Percentiles rank a stretch among this genome's conserved stretches.
These are phyloP conservation scores for Sebastes taczanowskii DNA, from an alignment of 2,797 vertebrate species.

Conservation along the genomic window DNA sequence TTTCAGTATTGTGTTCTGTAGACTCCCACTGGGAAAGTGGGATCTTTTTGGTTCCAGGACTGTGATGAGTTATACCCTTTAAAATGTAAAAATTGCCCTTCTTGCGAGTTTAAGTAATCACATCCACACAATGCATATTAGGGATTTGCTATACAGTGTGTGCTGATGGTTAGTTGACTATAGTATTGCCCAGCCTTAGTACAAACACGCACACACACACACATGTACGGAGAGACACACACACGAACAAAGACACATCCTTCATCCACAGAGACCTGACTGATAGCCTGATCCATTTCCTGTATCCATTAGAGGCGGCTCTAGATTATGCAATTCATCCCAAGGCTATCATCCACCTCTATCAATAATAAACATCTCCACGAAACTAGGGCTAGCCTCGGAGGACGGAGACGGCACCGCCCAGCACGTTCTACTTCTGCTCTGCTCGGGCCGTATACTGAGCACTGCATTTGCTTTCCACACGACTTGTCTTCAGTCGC, in stretches of 20 bases:
- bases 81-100: constrained; percentile 9
- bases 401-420: constrained; percentile 65
- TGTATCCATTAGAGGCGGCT: constrained; percentile 78
- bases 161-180: neutral
- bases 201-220: neutral
- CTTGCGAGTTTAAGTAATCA: neutral
- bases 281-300: constrained; percentile 81
- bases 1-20: neutral
- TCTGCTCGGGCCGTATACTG: constrained; percentile 9
- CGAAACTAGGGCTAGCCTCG: constrained; percentile 74
- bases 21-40: neutral
- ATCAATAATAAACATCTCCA: constrained; percentile 82
- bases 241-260: constrained; percentile 65
- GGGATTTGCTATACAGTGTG: neutral
- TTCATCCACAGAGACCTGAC: constrained; percentile 67
- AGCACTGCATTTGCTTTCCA: constrained; percentile 28
- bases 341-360: constrained; percentile 80
- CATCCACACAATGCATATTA: neutral
- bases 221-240: constrained; percentile 16
- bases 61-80: neutral
- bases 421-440: constrained; percentile 68
- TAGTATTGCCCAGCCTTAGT: neutral
- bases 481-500: constrained; percentile 35
- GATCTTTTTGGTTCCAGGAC: neutral
- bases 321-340: constrained; percentile 80